Evolutionary conservation across 1,140 invertebrate species (phyloP), one percentile per base, ranked within the genome.

Genomic region (Himalopsyche phryganea): DNA sequence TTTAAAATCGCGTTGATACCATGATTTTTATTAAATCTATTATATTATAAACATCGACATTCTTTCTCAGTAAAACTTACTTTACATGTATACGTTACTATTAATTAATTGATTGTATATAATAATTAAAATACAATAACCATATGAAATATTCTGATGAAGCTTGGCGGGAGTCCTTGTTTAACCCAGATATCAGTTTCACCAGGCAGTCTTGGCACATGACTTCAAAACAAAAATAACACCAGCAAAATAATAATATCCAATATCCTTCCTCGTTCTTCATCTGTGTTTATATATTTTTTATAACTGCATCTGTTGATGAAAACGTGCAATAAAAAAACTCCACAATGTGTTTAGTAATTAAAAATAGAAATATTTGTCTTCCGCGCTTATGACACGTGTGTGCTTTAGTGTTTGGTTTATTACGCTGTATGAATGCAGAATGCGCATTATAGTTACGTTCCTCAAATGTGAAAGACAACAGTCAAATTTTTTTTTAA

Each of bases 331-430:
- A 58, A 28, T 58, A 51, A 58, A 51, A 35, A 51, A 15, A 11
- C 9, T 36, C 14, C 36, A 23, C 23, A 10, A 13, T 33, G 32
- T 33, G 42, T 47, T 28, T 13, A 14, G 49, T 44, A 45, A 58
- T 58, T 58, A 58, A 51, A 58, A 58, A 51, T 58, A 58, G 48
- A 52, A 52, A 46, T 47, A 47, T 58, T 42, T 41, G 41, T 49
- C 23, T 28, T 28, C 4, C 23, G 23, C 3, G 23, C 23, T 50
- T 50, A 36, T 58, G 48, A 50, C 48, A 58, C 55, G 55, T 58
- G 47, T 58, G 15, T 15, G 38, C 38, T 28, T 40, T 40, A 40
- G 15, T 40, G 38, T 40, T 13, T 5, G 11, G 38, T 40, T 40
- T 40, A 40, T 15, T 40, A 40, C 38, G 38, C 5, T 6, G n/a